Evolutionary conservation across 2,113 vertebrate genomes (phyloP).

Genomic region (Prunella himalayana): DNA sequence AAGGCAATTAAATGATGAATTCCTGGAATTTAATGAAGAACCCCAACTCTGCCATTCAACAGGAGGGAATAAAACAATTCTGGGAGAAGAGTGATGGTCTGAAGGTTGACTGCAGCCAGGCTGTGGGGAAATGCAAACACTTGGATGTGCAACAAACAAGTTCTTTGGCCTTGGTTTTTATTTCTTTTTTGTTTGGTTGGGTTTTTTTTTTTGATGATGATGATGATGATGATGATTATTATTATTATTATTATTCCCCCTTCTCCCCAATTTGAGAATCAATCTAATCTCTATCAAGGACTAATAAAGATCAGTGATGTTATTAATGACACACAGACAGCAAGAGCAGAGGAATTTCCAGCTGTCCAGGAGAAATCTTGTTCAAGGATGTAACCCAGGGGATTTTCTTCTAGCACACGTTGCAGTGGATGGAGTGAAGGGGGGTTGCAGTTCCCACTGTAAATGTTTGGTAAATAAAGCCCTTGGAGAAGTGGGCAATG

Average conservation of each 20-base stretch:
- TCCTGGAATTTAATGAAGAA: not conserved
- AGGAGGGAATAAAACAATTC: not conserved
- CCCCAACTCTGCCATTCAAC: not conserved
- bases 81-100: not conserved
- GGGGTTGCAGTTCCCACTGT: not conserved
- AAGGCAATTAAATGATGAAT: not conserved
- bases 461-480: not conserved
- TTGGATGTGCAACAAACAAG: not conserved
- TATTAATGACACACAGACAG: not conserved
- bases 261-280: not conserved
- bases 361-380: not conserved
- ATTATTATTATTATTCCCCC: fast-evolving
- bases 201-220: too few species aligned
- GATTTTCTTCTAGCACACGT: fast-evolving
- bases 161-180: not conserved
- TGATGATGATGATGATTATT: not conserved
- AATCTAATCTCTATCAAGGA: not conserved
- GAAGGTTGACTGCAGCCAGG: not conserved
- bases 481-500: not conserved
- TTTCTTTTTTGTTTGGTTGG: not conserved
- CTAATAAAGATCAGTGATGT: not conserved
- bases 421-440: not conserved
- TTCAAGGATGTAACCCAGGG: not conserved
- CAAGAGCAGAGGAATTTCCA: not conserved
- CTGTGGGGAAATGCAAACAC: not conserved